These are phyloP conservation scores for Podarcis siculus DNA, from an alignment of 2,797 vertebrate species.

Conservation along the genomic window DNA sequence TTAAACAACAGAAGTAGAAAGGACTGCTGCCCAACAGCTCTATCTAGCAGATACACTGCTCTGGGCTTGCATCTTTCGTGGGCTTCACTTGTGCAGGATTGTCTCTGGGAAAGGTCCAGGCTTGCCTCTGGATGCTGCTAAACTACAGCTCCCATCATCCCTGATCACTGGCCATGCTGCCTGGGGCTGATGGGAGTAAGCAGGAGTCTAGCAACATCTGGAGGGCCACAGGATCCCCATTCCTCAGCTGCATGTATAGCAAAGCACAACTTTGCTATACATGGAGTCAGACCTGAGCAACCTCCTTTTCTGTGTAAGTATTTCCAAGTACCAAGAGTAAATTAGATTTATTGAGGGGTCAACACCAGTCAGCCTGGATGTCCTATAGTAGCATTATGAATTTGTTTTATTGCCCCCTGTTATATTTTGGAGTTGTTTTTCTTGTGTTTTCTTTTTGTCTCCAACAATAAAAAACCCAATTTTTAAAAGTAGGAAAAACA, in stretches of 20 bases:
- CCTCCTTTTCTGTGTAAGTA: not conserved
- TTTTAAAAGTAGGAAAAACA: not conserved
- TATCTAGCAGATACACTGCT: not conserved
- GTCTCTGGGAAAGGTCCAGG: not conserved
- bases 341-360: not conserved
- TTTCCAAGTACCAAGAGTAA: not conserved
- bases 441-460: too few relatives aligned
- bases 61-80: too few relatives aligned
- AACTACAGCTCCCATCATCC: not conserved
- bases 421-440: too few relatives aligned
- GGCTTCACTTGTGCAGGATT: not conserved
- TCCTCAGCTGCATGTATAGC: not conserved
- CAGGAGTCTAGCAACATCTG: not conserved
- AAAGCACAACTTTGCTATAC: not conserved
- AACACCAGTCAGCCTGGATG: too few relatives aligned
- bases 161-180: not conserved
- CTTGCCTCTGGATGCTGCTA: too few relatives aligned
- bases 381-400: too few relatives aligned
- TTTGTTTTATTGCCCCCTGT: too few relatives aligned
- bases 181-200: too few relatives aligned
- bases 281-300: not conserved
- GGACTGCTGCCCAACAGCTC: not conserved
- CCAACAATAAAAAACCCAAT: too few relatives aligned
- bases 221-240: not conserved
- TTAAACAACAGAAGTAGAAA: not conserved